Conservation (phyloP, 37 sponge, comb jelly and placozoan genomes). For the Crambe crambe region DNA sequence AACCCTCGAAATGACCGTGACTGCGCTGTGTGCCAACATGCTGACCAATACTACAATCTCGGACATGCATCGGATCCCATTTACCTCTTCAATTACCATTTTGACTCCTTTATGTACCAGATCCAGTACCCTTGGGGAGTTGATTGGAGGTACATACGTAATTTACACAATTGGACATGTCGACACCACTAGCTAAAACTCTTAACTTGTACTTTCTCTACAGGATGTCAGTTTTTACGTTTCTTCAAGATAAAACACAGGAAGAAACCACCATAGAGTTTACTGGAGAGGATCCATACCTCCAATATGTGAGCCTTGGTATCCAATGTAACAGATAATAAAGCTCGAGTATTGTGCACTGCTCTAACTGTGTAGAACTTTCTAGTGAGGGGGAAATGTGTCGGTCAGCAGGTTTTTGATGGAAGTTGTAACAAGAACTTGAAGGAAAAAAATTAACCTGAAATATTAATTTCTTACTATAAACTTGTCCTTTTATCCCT, state of each 20-base stretch:
- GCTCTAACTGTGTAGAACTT: conserved; percentile 53
- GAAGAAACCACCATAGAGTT: conserved; percentile 28
- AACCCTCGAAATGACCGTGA: background rate
- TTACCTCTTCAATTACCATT: conserved; percentile 8
- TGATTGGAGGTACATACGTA: conserved; percentile 38
- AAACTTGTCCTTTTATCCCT: background rate
- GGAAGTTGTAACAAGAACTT: background rate
- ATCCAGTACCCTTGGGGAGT: conserved; percentile 48
- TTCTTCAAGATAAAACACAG: conserved; percentile 23
- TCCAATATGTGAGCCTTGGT: conserved; percentile 43
- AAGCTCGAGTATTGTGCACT: no score
- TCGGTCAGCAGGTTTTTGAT: conserved; percentile 21
- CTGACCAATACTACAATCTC: conserved; percentile 45
- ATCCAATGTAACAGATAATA: background rate
- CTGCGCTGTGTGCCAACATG: conserved; percentile 42
- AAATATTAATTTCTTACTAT: no score
- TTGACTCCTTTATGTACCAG: background rate
- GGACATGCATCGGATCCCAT: conserved; percentile 21
- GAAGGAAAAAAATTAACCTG: background rate
- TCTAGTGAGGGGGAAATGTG: conserved; percentile 40
- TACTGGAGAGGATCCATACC: conserved; percentile 32
- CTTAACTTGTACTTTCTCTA: no score
- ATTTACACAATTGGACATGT: no score
- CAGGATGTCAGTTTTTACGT: conserved; percentile 46
- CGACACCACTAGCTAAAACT: no score